A percentile compares a stretch with the other conserved stretches of the same genome.
These are phyloP conservation scores for Apamea anceps DNA, from an alignment of 2,888 invertebrate genomes.

Conservation along the genomic window DNA sequence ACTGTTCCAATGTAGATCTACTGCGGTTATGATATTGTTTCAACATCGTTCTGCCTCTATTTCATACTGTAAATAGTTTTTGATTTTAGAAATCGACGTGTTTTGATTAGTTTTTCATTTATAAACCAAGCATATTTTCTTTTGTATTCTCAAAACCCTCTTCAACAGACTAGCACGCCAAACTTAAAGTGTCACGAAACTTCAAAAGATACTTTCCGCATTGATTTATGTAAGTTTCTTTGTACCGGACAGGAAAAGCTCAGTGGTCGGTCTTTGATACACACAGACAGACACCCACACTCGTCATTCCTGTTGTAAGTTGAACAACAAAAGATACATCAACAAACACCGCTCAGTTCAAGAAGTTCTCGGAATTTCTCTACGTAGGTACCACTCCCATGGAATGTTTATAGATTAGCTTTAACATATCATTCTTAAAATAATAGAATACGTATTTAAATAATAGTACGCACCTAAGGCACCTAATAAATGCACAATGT, in stretches of 20 bases:
- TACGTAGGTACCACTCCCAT: slow-evolving; percentile 51
- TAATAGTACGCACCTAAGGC: neutral
- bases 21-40: slow-evolving; percentile 14
- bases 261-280: slow-evolving; percentile 71
- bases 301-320: slow-evolving; percentile 66
- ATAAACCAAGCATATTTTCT: neutral
- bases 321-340: slow-evolving; percentile 74
- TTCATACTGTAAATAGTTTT: neutral
- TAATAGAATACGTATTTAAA: slow-evolving; percentile 12
- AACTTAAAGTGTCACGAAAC: slow-evolving; percentile 35
- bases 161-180: neutral
- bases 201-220: slow-evolving; percentile 45
- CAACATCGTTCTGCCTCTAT: neutral
- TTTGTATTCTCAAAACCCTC: neutral
- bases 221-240: slow-evolving; percentile 62
- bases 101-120: neutral
- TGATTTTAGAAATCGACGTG: neutral
- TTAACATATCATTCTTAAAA: slow-evolving; percentile 19
- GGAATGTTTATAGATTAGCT: slow-evolving; percentile 53
- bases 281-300: slow-evolving; percentile 67
- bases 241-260: slow-evolving; percentile 69
- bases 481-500: slow-evolving; percentile 39
- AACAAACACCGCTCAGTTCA: slow-evolving; percentile 72
- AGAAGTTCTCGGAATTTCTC: slow-evolving; percentile 75
- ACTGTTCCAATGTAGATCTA: slow-evolving; percentile 1